Conservation (phyloP, 1,140 invertebrate genomes). For the Philaenus spumarius region DNA sequence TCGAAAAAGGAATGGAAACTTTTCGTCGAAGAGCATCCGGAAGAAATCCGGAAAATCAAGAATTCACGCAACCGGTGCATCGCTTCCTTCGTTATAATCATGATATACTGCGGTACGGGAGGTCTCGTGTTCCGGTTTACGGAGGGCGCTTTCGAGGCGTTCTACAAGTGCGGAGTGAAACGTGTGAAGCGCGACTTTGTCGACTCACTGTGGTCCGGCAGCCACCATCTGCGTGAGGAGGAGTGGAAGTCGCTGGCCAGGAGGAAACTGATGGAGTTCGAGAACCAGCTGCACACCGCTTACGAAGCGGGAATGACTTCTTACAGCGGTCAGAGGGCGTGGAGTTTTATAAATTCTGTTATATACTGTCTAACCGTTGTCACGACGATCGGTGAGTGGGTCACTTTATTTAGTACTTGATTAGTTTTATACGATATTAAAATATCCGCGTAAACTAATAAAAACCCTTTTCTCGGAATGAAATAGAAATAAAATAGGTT, state of each 20-base stretch:
- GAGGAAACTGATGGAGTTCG: slow-evolving; percentile 73
- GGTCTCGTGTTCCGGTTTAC: slow-evolving; percentile 68
- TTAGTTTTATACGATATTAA: too few relatives aligned
- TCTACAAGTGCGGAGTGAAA: slow-evolving; percentile 82
- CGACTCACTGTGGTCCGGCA: slow-evolving; percentile 68
- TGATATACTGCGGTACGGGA: slow-evolving; percentile 69
- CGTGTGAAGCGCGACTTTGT: slow-evolving; percentile 79
- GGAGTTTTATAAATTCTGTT: slow-evolving; percentile 89
- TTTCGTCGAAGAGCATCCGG: slow-evolving; percentile 50
- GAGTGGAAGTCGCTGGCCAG: slow-evolving; percentile 82
- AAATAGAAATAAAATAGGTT: too few relatives aligned
- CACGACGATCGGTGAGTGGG: slow-evolving; percentile 82
- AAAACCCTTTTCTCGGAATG: too few relatives aligned
- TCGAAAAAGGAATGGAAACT: slow-evolving; percentile 43
- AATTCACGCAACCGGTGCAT: slow-evolving; percentile 59
- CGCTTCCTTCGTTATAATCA: slow-evolving; percentile 53
- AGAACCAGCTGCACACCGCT: slow-evolving; percentile 75
- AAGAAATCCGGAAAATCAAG: slow-evolving; percentile 50
- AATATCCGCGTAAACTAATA: too few relatives aligned
- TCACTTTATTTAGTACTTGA: too few relatives aligned
- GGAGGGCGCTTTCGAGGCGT: slow-evolving; percentile 73
- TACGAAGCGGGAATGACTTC: slow-evolving; percentile 71
- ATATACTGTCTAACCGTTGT: slow-evolving; percentile 87
- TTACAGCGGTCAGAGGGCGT: slow-evolving; percentile 76
- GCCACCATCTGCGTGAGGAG: slow-evolving; percentile 72